A percentile compares a stretch with the other conserved stretches of the same genome.
Conservation (phyloP, 2,113 vertebrate genomes). For the Oncorhynchus mykiss region DNA sequence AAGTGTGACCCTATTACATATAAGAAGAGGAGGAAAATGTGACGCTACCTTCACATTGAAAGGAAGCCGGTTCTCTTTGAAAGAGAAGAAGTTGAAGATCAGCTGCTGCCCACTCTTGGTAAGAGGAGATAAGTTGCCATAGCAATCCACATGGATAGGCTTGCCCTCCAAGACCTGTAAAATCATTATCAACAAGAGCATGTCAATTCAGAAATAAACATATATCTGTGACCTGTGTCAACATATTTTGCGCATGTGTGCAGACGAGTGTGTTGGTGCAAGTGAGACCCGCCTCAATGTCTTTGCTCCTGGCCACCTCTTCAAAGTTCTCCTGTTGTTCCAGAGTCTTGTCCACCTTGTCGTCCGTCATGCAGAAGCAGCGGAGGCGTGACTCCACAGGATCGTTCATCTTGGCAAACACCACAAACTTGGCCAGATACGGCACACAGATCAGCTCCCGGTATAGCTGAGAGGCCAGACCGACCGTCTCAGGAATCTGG, state of each 20-base stretch:
- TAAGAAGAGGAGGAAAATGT: neutral
- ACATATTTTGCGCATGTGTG: neutral
- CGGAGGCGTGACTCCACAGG: slow-evolving; percentile 86
- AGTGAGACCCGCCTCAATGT: slow-evolving; percentile 85
- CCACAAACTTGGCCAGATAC: slow-evolving; percentile 98
- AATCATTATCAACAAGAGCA: slow-evolving; percentile 13
- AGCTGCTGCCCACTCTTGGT: slow-evolving; percentile 95
- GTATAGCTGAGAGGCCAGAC: slow-evolving; percentile 92
- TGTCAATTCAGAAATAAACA: slow-evolving; percentile 1
- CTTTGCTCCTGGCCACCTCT: slow-evolving; percentile 97
- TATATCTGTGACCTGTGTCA: neutral
- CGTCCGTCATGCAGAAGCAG: slow-evolving; percentile 99
- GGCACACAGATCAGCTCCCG: slow-evolving; percentile 97
- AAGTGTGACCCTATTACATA: neutral
- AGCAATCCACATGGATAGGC: slow-evolving; percentile 94
- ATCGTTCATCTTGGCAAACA: slow-evolving; percentile 98
- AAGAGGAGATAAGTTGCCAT: slow-evolving; percentile 92
- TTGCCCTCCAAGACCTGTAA: slow-evolving; percentile 94
- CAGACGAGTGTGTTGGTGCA: too few species aligned
- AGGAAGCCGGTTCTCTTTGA: slow-evolving; percentile 98
- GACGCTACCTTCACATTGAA: slow-evolving; percentile 94
- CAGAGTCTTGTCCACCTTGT: slow-evolving; percentile 98
- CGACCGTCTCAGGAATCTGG: slow-evolving; percentile 94
- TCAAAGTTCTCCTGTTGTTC: slow-evolving; percentile 99
- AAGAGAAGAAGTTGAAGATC: slow-evolving; percentile 97